Conservation (phyloP, 2,888 invertebrate genomes). For the Acrobasis repandana region DNA sequence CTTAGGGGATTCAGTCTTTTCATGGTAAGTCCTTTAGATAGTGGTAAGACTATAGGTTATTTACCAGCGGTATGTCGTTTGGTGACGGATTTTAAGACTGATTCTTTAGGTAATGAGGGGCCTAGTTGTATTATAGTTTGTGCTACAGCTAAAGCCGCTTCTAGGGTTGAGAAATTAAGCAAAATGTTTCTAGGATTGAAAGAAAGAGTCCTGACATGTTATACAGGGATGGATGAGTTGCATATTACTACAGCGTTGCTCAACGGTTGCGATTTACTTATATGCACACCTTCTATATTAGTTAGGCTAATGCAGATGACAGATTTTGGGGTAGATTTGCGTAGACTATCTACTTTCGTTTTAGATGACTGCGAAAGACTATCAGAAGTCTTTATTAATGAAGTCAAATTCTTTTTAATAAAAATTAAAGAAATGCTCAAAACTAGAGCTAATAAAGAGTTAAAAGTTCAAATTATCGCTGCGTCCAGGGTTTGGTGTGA, state of each 20-base stretch:
- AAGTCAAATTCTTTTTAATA: conserved; percentile 66
- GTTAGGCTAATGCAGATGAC: conserved; percentile 66
- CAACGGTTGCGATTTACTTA: conserved; percentile 87
- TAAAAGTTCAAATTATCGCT: conserved; percentile 82
- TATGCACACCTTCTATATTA: conserved; percentile 85
- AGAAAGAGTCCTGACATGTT: conserved; percentile 61
- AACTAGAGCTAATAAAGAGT: conserved; percentile 62
- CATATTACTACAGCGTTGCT: conserved; percentile 71
- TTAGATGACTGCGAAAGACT: conserved; percentile 88
- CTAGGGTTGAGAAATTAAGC: conserved; percentile 65
- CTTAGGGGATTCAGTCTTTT: conserved; percentile 85
- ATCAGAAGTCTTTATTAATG: conserved; percentile 75
- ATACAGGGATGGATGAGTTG: conserved; percentile 66
- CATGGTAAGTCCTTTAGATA: conserved; percentile 81
- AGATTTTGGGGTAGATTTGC: conserved; percentile 79
- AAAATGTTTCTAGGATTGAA: conserved; percentile 62
- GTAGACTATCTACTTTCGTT: conserved; percentile 85
- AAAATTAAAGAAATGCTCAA: conserved; percentile 71
- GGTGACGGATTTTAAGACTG: conserved; percentile 67
- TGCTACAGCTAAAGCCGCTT: conserved; percentile 82
- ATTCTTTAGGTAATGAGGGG: conserved; percentile 68
- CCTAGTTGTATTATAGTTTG: conserved; percentile 87
- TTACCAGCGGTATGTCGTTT: conserved; percentile 86
- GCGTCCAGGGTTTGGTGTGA: conserved; percentile 86
- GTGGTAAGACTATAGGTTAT: conserved; percentile 89